Percentiles rank a stretch among this genome's conserved stretches.
Evolutionary conservation across 2,113 vertebrate species (phyloP).

Genomic region (Gopherus flavomarginatus): DNA sequence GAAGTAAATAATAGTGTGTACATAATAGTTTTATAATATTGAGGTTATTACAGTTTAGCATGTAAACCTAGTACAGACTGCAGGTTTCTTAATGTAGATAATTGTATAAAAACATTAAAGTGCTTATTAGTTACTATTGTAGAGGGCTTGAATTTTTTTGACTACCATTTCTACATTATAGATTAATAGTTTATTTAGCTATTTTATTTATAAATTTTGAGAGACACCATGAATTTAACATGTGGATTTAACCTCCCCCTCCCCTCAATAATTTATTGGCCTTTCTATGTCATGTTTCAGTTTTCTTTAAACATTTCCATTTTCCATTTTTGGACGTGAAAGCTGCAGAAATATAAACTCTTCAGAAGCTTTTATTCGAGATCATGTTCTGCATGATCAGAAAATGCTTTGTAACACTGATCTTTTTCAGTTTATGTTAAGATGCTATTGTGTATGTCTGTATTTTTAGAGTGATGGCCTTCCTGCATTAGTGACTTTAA

Average conservation of each 20-base stretch:
- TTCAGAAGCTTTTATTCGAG: background rate
- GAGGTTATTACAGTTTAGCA: background rate
- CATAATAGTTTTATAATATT: background rate
- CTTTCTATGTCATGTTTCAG: background rate
- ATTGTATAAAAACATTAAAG: background rate
- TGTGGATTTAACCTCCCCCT: background rate
- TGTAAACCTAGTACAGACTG: background rate
- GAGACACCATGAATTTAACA: background rate
- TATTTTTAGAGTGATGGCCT: slow-evolving; percentile 90
- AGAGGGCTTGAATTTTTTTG: background rate
- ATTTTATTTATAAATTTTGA: background rate
- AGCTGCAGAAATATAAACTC: background rate
- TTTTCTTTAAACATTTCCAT: background rate
- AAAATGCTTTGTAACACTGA: background rate
- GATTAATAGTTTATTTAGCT: background rate
- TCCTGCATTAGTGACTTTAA: slow-evolving; percentile 95
- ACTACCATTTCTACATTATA: background rate
- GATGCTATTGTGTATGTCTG: background rate
- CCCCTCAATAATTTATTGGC: background rate
- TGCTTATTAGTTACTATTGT: background rate
- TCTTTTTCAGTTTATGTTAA: background rate
- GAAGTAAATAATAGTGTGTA: background rate
- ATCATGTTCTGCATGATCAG: background rate
- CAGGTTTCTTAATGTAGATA: background rate
- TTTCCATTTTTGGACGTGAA: background rate